Evolutionary conservation across 2,888 invertebrate species (phyloP).

Genomic region (Meliscaeva auricollis): DNA sequence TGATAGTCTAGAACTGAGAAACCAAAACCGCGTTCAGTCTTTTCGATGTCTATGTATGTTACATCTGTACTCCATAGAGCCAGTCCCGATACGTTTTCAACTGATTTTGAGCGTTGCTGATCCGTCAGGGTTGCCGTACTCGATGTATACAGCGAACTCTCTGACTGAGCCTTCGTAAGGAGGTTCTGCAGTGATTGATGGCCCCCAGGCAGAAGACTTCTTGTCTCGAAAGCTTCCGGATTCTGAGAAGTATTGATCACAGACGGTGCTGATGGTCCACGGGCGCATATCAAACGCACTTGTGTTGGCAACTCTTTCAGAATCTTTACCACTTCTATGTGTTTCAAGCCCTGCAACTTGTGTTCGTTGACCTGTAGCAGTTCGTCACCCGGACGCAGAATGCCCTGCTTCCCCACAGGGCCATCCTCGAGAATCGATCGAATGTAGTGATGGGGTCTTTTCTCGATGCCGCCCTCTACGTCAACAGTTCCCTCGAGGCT

Average conservation of each 20-base stretch:
- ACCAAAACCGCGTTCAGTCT: slow-evolving; percentile 98
- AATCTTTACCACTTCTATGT: slow-evolving; percentile 98
- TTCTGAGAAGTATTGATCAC: slow-evolving; percentile 92
- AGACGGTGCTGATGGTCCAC: slow-evolving; percentile 87
- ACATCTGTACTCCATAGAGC: slow-evolving; percentile 99
- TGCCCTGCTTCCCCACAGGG: slow-evolving; percentile 96
- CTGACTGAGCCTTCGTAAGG: slow-evolving; percentile 97
- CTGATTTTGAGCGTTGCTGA: slow-evolving; percentile 93
- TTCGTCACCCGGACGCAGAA: slow-evolving; percentile 97
- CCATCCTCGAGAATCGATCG: slow-evolving; percentile 98
- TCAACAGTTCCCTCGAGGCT: slow-evolving; percentile 99
- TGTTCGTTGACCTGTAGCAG: slow-evolving; percentile 98
- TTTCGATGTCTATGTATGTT: slow-evolving; percentile 94
- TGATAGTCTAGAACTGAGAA: slow-evolving; percentile 99
- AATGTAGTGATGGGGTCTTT: slow-evolving; percentile 99
- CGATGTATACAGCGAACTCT: slow-evolving; percentile 95
- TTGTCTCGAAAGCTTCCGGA: slow-evolving; percentile 91
- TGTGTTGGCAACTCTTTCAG: slow-evolving; percentile 95
- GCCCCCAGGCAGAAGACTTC: slow-evolving; percentile 94
- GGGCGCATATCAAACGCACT: slow-evolving; percentile 96
- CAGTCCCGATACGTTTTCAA: slow-evolving; percentile 97
- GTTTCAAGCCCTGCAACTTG: slow-evolving; percentile 95
- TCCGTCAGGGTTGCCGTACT: slow-evolving; percentile 92
- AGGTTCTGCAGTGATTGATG: slow-evolving; percentile 92
- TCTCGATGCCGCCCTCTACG: slow-evolving; percentile 98